A percentile compares a stretch with the other conserved stretches of the same genome.
Conservation (phyloP, 1,140 invertebrate species). For the Sycobia sp. region DNA sequence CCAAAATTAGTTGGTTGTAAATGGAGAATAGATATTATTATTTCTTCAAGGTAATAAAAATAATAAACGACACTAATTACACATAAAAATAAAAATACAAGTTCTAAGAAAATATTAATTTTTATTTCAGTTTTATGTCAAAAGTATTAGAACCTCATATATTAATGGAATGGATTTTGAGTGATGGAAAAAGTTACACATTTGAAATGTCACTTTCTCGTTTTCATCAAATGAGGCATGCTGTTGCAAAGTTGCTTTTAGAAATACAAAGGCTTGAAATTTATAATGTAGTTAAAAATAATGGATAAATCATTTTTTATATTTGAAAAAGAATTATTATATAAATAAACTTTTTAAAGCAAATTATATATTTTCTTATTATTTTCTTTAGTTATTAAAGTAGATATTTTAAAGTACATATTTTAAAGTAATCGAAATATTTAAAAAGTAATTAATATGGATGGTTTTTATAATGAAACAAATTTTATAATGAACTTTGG, state of each 20-base stretch:
- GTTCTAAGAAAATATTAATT: too few species aligned
- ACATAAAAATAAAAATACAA: too few species aligned
- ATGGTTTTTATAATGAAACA: too few species aligned
- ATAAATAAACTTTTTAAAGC: constrained; percentile 11
- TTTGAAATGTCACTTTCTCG: constrained; percentile 54
- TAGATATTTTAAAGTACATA: background rate
- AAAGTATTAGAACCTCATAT: constrained; percentile 55
- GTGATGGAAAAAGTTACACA: constrained; percentile 46
- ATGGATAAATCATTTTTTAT: constrained; percentile 9
- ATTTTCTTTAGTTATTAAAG: background rate
- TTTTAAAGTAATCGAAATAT: too few species aligned
- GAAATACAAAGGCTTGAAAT: constrained; percentile 52
- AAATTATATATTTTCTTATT: too few species aligned
- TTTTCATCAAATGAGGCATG: constrained; percentile 55
- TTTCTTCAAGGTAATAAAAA: constrained; percentile 53
- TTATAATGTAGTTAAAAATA: constrained; percentile 44
- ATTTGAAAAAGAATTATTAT: background rate
- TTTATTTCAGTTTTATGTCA: constrained; percentile 48
- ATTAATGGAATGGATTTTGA: constrained; percentile 57
- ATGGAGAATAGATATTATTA: constrained; percentile 54
- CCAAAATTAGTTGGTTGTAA: constrained; percentile 48
- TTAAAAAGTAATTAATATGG: too few species aligned
- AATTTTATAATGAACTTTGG: too few species aligned
- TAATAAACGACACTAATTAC: background rate
- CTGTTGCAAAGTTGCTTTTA: constrained; percentile 53